Evolutionary conservation across 1,140 invertebrate genomes (phyloP), one percentile per base, ranked within the genome.

Genomic region (Pogonomyrmex barbatus): DNA sequence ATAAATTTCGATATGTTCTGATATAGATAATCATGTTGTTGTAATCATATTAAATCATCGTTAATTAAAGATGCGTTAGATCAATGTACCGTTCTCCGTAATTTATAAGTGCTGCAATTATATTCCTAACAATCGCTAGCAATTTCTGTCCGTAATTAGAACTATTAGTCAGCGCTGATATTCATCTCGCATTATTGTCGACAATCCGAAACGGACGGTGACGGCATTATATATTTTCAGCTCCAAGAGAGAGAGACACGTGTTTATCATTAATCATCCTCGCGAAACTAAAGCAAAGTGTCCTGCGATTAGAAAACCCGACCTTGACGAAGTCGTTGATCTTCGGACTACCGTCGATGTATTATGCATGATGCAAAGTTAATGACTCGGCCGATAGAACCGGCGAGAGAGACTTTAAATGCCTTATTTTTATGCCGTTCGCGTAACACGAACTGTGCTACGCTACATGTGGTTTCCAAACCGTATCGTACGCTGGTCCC

Each of bases 321-420:
- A 33, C 77, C 78, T 70, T 81, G 63, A 56, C 36, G 39, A 56
- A 81, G 65, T 70, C 65, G 36, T 81, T 70, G 78, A 70, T 67
- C 78, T 70, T 70, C 2, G 65, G 36, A 24, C 24, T 56, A 70
- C 60, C 39, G 24, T 33, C 10, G 65, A 81, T 81, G 78, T 70
- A 56, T 81, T 70, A 70, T 70, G 78, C 65, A 70, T 81, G 78
- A 56, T 33, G 50, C 50, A 33, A 50, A 81, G 78, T 81, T 63
- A 70, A 45, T 30, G 78, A 70, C 78, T 81, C 50, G 65, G 8
- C 24, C 52, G 78, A 79, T 78, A 50, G n/a, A 39, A 33, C 33
- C 78, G 14, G 39, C 36, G 77, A 24, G 77, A 24, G 77, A 33
- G 47, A 12, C n/a, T 81, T 70, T 70, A 70, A 70, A 81, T 45